Evolutionary conservation across 2,113 vertebrate species (phyloP).

Genomic region (Coracopsis vasa): DNA sequence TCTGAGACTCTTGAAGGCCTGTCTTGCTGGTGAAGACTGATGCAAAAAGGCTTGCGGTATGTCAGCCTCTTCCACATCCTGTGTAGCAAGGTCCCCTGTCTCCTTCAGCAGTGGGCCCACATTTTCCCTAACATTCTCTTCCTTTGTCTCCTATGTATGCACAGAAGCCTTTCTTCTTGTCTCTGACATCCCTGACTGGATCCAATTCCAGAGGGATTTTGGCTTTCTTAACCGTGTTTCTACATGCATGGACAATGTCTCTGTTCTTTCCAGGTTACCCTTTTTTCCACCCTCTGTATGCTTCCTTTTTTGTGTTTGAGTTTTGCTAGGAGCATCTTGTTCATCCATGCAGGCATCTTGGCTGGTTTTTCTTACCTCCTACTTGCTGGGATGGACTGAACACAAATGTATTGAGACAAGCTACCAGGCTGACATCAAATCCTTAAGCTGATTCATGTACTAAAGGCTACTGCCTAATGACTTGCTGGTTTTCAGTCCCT

Average conservation of each 20-base stretch:
- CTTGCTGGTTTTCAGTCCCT: neutral
- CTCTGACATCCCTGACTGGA: neutral
- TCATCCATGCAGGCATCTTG: neutral
- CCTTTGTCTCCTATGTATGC: neutral
- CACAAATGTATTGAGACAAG: neutral
- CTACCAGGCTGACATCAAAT: neutral
- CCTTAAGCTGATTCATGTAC: neutral
- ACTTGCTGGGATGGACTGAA: neutral
- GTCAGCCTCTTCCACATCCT: neutral
- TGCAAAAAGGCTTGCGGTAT: neutral
- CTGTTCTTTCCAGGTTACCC: neutral
- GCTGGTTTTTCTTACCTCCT: neutral
- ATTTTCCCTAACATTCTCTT: neutral
- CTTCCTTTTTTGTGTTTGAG: neutral
- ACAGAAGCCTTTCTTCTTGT: neutral
- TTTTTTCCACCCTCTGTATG: neutral
- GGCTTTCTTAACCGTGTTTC: accelerated
- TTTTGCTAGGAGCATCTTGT: neutral
- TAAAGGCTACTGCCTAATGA: neutral
- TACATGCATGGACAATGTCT: neutral
- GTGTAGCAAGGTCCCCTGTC: neutral
- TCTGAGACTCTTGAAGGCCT: neutral
- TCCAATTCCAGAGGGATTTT: neutral
- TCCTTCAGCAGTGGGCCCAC: neutral
- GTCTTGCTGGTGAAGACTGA: neutral